Base-by-base conservation (phyloP, 2,797 vertebrate genomes). In the Picus viridis region DNA sequence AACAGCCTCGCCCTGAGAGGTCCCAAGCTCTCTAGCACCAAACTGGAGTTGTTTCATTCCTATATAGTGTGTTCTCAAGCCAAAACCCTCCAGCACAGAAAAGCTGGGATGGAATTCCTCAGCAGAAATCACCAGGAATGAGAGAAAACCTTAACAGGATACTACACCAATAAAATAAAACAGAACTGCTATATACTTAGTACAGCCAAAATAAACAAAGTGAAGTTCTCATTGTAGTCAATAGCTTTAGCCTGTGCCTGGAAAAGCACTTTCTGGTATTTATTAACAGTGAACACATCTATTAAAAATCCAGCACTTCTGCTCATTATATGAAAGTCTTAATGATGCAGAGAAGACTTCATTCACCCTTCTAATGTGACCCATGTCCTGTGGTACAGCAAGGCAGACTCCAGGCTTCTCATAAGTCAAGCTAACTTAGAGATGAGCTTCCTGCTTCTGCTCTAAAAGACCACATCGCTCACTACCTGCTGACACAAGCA, bases 331-430 rank as follows among this genome's bases (percentile, higher is more conserved):
- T 10, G 3, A 11, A 79, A 70, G 8, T 10, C 58, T 56, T 49
- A 74, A 82, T 26, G 43, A 78, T 73, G 41, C 1, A 2, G n/a
- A 57, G 22, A 57, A 67, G 19, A 49, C 30, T 54, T 70, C 20
- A 23, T 59, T 47, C 49, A 29, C 20, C 4, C 23, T 29, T 70
- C 26, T 65, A 49, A 43, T 0, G 1, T 2, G 26, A 65, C 27
- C 39, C 30, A 56, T 27, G 29, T n/a, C 13, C 54, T n/a, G 23
- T 3, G 22, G 24, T 7, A 57, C 16, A 89, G 76, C 83, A 77
- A 83, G 77, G 45, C 65, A 56, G 71, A 89, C 89, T 94, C 88
- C 72, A 58, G 76, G 84, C 41, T 71, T 64, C 9, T 90, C 93
- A 63, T n/a, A 83, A 53, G 59, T 45, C 3, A 13, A 53, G 22